These are phyloP conservation scores for Nymphalis polychloros DNA, from an alignment of 2,888 invertebrate species.

Conservation along the genomic window DNA sequence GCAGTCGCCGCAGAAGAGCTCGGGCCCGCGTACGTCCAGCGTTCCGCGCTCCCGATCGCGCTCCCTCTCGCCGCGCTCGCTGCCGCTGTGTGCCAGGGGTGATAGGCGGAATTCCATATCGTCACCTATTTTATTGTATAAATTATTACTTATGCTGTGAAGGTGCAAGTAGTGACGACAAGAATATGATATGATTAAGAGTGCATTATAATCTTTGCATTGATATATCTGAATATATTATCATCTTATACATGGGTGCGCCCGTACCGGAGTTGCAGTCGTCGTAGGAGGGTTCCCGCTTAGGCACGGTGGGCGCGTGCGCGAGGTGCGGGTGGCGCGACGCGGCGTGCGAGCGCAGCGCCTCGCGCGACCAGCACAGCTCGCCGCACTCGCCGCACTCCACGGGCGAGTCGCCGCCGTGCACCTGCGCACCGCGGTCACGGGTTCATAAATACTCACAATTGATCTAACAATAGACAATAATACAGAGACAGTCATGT, in stretches of 20 bases:
- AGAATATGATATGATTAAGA: no score
- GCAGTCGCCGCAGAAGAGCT: conserved; percentile 86
- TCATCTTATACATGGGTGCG: no score
- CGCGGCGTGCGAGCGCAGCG: conserved; percentile 63
- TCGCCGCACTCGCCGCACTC: conserved; percentile 91
- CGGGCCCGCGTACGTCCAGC: conserved; percentile 68
- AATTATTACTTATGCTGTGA: no score
- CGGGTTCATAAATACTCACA: no score
- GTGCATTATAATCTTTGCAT: no score
- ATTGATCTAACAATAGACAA: no score
- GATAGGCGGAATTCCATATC: conserved; percentile 71
- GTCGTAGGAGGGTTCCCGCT: conserved; percentile 45
- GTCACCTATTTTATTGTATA: conserved; percentile 41
- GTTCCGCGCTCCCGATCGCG: conserved; percentile 46
- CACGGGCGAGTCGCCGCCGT: conserved; percentile 89
- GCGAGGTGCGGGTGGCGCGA: conserved; percentile 67
- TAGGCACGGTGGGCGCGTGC: conserved; percentile 39
- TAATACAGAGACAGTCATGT: no score
- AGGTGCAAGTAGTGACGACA: neutral
- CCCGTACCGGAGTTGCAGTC: conserved; percentile 62
- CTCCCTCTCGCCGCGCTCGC: conserved; percentile 35
- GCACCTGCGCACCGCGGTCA: conserved; percentile 73
- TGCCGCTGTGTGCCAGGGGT: conserved; percentile 49
- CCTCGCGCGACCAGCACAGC: conserved; percentile 87
- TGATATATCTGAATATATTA: no score